phyloP scores from a whole-genome alignment of 2,888 invertebrate species.

The Metacarcinus magister region DNA sequence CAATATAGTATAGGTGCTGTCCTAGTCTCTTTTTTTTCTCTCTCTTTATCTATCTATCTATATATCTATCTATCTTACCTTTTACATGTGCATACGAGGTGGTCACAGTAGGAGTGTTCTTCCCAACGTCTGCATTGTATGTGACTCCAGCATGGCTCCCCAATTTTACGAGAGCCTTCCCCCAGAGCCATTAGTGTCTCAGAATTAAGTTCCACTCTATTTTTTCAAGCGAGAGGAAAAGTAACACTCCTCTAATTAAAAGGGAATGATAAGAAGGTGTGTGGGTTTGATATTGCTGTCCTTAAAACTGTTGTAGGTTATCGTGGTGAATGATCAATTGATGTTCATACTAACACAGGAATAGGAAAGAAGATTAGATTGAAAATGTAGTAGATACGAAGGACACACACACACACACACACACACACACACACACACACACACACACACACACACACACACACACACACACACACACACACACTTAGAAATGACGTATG shows the following conservation, averaged over 20 bases:
- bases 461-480: not conserved
- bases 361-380: too few species aligned
- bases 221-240: not conserved
- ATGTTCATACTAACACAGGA: too few species aligned
- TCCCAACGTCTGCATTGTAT: slow-evolving; percentile 55
- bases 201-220: not conserved
- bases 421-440: not conserved
- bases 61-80: not conserved
- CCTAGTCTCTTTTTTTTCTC: not conserved
- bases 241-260: not conserved
- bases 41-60: not conserved
- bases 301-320: not conserved
- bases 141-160: slow-evolving; percentile 73
- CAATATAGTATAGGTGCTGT: not conserved
- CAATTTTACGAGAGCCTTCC: slow-evolving; percentile 58
- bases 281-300: not conserved
- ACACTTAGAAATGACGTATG: not conserved
- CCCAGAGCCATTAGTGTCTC: slow-evolving; percentile 60
- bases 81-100: not conserved
- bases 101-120: slow-evolving; percentile 58
- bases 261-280: not conserved
- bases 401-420: too few species aligned
- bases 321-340: too few species aligned
- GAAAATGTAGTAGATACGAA: not conserved
- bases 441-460: not conserved